These are phyloP conservation scores for Pseudeuparius sepicola DNA, from an alignment of 2,888 invertebrate genomes.

Conservation along the genomic window DNA sequence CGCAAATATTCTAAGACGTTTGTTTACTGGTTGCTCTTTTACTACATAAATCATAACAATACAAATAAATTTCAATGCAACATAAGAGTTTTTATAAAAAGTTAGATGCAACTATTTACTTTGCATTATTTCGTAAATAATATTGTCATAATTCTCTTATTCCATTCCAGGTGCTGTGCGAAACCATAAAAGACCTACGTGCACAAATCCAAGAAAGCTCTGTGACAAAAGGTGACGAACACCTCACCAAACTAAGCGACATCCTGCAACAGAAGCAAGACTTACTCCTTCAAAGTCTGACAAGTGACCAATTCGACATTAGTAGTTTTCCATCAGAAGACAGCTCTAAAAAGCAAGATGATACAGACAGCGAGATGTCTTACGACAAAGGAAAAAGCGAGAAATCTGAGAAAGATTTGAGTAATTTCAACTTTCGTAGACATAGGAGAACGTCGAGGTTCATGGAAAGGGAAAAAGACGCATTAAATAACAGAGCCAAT, in stretches of 20 bases:
- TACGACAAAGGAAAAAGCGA: constrained; percentile 36
- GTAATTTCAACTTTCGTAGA: constrained; percentile 38
- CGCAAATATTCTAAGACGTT: no score
- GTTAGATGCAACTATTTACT: no score
- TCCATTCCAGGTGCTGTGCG: constrained; percentile 48
- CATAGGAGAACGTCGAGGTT: constrained; percentile 40
- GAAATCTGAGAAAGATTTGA: constrained; percentile 39
- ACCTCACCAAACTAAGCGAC: constrained; percentile 57
- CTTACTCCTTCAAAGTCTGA: constrained; percentile 59
- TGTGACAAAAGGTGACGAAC: constrained; percentile 45
- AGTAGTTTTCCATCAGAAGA: constrained; percentile 12
- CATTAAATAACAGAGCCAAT: constrained; percentile 57
- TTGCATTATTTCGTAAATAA: no score
- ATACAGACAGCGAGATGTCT: constrained; percentile 37
- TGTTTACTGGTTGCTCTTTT: no score
- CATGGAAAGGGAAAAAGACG: constrained; percentile 45
- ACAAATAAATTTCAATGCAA: no score
- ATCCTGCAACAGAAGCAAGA: constrained; percentile 67
- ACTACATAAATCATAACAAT: no score
- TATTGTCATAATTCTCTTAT: no score
- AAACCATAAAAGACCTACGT: constrained; percentile 69
- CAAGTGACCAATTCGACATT: constrained; percentile 48
- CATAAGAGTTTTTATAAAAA: no score
- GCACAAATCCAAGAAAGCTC: constrained; percentile 50
- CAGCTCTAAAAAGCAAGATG: constrained; percentile 27